phyloP scores from a whole-genome alignment of 2,888 invertebrate species.

The Sinohyriopsis cumingii region DNA sequence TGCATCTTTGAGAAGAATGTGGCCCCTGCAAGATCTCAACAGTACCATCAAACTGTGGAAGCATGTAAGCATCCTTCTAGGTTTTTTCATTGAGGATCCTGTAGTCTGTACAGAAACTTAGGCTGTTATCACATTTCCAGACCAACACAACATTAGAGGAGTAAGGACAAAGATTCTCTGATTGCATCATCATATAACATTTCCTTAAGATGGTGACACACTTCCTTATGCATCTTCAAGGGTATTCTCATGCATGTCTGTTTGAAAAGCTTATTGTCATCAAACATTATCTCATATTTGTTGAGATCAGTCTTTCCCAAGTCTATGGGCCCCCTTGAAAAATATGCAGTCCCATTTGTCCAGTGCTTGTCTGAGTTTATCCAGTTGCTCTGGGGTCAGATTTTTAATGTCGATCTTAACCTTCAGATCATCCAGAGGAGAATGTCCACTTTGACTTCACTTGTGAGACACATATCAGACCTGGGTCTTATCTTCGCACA shows the following conservation, averaged over 20 bases:
- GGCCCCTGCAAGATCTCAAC: too few species aligned
- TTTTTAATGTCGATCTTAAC: constrained; percentile 2
- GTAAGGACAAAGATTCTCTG: neutral
- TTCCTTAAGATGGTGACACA: constrained; percentile 4
- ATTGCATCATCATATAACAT: constrained; percentile 8
- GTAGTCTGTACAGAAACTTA: too few species aligned
- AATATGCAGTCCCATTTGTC: constrained; percentile 8
- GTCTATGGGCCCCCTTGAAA: constrained; percentile 1
- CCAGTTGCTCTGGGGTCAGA: constrained; percentile 3
- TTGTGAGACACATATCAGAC: too few species aligned
- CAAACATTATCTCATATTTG: neutral
- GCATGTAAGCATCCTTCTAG: too few species aligned
- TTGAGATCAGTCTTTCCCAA: neutral
- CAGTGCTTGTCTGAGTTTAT: constrained; percentile 1
- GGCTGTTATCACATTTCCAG: constrained; percentile 1
- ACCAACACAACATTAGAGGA: constrained; percentile 7
- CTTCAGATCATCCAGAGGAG: constrained; percentile 3
- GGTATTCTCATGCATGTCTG: constrained; percentile 6
- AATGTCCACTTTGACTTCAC: too few species aligned
- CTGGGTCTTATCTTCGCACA: too few species aligned
- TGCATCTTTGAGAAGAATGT: too few species aligned
- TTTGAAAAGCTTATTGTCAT: constrained; percentile 5
- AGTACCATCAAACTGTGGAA: too few species aligned
- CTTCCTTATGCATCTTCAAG: constrained; percentile 5
- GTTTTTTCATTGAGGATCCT: too few species aligned